Evolutionary conservation across 2,797 vertebrate genomes (phyloP), one percentile per base, ranked within the genome.

Genomic region (Avahi laniger): DNA sequence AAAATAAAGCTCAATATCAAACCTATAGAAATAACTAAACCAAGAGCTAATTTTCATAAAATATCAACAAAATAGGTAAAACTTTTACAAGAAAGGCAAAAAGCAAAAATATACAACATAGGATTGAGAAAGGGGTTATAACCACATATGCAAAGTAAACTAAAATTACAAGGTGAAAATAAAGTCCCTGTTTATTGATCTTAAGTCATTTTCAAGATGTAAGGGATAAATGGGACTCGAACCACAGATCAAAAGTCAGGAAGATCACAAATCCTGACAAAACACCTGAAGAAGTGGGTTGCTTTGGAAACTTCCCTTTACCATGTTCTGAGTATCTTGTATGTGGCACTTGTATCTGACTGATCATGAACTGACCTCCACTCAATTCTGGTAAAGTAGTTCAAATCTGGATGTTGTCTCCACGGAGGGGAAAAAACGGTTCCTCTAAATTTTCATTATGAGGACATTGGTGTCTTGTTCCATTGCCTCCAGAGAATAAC

Each of bases 401-500:
- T 89, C 91, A 67, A 95, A 93, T 57, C 41, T 86, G 83, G 38
- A 93, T 76, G 46, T 13, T 50, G 41, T 70, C 67, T 81, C 87
- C 59, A 57, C 1, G 22, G 69, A 94, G 20, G 10, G 17, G 26
- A 20, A 50, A 57, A 41, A 46, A 84, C 73, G 94, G 24, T 30
- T 41, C 52, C 91, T 93, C 59, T 61, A 80, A 67, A 54, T 72
- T 67, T 22, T 54, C 57, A 82, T 87, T 84, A 75, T 54, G 9
- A 94, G 85, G 57, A 95, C 33, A 5, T 4, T 59, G 81, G 67
- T 87, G 59, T 79, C 75, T 79, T 69, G 81, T 70, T 94, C 35
- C 72, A 69, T 59, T 88, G 72, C 89, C 91, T 88, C 26, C 24
- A 94, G 48, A 95, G 50, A 84, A 80, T 43, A 95, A 93, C 33